These are phyloP conservation scores for Episyrphus balteatus DNA, from an alignment of 1,140 invertebrate species.

Conservation along the genomic window DNA sequence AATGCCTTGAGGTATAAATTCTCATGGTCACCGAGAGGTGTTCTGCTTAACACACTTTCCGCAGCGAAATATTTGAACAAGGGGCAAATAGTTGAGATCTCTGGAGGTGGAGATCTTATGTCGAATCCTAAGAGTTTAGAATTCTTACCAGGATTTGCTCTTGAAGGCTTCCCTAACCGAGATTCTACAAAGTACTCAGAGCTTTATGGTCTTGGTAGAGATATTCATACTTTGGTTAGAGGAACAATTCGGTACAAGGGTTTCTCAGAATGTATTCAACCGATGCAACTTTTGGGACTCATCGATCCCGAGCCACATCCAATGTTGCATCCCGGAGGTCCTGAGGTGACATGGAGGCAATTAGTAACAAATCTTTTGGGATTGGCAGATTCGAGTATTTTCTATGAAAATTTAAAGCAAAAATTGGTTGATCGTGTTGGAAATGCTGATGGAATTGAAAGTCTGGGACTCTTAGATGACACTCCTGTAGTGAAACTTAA, in stretches of 20 bases:
- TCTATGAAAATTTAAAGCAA: conserved; percentile 85
- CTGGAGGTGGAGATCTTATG: conserved; percentile 79
- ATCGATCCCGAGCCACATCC: conserved; percentile 80
- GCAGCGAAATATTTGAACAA: conserved; percentile 79
- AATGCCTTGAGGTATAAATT: conserved; percentile 97
- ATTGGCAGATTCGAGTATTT: conserved; percentile 72
- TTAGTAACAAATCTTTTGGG: conserved; percentile 80
- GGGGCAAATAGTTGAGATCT: conserved; percentile 82
- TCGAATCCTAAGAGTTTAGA: conserved; percentile 62
- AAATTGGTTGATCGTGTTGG: conserved; percentile 67
- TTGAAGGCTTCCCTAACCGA: conserved; percentile 92
- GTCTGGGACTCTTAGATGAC: conserved; percentile 76
- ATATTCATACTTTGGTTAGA: conserved; percentile 78
- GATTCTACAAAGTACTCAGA: conserved; percentile 85
- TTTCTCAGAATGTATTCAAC: conserved; percentile 77
- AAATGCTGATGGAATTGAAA: conserved; percentile 61
- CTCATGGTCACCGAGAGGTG: conserved; percentile 89
- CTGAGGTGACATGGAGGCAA: conserved; percentile 92
- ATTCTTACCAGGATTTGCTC: conserved; percentile 91
- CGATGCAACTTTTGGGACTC: conserved; percentile 75
- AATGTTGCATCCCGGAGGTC: conserved; percentile 83
- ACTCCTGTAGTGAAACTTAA: conserved; percentile 71
- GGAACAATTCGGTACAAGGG: conserved; percentile 86
- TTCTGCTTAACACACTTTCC: conserved; percentile 78
- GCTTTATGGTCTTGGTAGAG: conserved; percentile 71